Conservation (phyloP, 2,888 invertebrate species). For the Athalia rosae region DNA sequence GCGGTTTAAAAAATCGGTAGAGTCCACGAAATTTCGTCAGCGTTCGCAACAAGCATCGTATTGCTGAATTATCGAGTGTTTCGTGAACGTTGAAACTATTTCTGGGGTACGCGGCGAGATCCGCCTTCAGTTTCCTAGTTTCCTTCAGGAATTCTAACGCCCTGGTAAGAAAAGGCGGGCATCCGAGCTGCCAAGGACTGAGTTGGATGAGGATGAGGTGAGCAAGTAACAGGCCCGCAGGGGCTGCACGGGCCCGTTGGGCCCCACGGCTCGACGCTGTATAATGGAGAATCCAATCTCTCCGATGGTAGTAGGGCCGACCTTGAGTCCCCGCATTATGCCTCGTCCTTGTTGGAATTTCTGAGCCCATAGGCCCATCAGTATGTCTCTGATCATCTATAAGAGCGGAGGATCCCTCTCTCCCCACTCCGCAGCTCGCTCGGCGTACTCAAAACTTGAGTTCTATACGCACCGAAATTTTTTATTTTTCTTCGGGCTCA, state of each 20-base stretch:
- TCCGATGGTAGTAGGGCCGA: conserved; percentile 71
- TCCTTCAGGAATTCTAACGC: conserved; percentile 28
- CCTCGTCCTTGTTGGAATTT: conserved; percentile 72
- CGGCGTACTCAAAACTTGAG: conserved; percentile 34
- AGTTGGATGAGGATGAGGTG: conserved; percentile 14
- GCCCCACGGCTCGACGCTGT: conserved; percentile 71
- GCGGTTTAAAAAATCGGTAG: too few relatives aligned
- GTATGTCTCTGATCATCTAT: conserved; percentile 63
- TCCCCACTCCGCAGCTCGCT: conserved; percentile 23
- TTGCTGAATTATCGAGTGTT: not conserved
- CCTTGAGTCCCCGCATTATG: conserved; percentile 72
- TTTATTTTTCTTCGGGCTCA: conserved; percentile 18
- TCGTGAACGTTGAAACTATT: not conserved
- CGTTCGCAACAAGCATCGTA: not conserved
- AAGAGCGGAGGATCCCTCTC: conserved; percentile 49
- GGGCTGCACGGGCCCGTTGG: conserved; percentile 63
- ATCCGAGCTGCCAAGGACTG: not conserved
- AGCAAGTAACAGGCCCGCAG: conserved; percentile 45
- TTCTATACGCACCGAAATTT: conserved; percentile 6
- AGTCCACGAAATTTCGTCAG: too few relatives aligned
- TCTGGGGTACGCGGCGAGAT: not conserved
- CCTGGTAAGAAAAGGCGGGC: conserved; percentile 36
- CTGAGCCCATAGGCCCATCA: conserved; percentile 67
- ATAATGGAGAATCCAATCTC: conserved; percentile 62
- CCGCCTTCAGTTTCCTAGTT: conserved; percentile 15